Evolutionary conservation across 2,797 vertebrate species (phyloP), one percentile per base, ranked within the genome.

Genomic region (Gymnoscopelus braueri): DNA sequence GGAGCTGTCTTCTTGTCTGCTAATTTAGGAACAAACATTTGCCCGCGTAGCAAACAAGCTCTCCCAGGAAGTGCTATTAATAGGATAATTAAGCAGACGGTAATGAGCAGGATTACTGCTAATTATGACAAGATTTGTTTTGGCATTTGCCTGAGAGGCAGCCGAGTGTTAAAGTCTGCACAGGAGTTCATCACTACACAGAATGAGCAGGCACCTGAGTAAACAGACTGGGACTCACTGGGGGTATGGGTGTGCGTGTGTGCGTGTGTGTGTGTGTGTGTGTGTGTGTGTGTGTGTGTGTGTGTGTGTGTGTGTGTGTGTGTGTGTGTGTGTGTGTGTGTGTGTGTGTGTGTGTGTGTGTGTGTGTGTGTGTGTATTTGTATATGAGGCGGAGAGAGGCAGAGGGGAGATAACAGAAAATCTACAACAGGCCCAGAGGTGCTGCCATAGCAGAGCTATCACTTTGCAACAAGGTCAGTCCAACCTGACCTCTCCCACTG

Each of bases 71-170:
- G 94, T 93, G 95, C 95, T 96, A 97, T 98, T 98, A 98, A 97
- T 96, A 97, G 96, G 96, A 95, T 97, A 98, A 98, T 98, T 98
- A 98, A 95, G 96, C 96, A 96, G 95, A 94, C 92, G 84, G 95
- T 98, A 96, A 98, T 97, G 97, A 97, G 96, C 95, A 93, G 96
- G 96, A 96, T 97, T 97, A 97, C 95, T 93, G 94, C 95, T 97
- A 98, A 96, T 98, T 98, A 96, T 95, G 96, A 97, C 95, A 96
- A 97, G 95, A 96, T 98, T 98, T 98, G 96, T 97, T 97, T 97
- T 97, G 96, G 96, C 96, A 95, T 96, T 95, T 94, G 96, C 94
- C 95, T 95, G 95, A 96, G 94, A 93, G 93, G 95, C 94, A 94
- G 94, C 92, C 80, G 94, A 96, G 96, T 95, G 95, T 95, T 95